phyloP scores from a whole-genome alignment of 2,888 invertebrate species.

The Villa cingulata region DNA sequence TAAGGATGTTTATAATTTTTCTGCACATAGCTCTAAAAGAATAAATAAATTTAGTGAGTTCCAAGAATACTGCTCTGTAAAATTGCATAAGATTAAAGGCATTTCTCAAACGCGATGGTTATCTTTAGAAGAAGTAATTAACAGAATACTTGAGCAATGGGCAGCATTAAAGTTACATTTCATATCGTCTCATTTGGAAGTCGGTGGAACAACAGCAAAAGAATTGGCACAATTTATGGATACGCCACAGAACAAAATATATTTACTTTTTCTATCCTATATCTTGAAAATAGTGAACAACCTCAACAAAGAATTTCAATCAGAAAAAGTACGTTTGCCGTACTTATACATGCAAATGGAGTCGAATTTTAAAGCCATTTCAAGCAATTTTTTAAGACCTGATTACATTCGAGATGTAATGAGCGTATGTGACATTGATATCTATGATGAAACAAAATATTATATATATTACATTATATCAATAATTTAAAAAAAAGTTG shows the following conservation, averaged over 20 bases:
- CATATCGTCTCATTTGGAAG: neutral
- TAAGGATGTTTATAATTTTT: conserved; percentile 17
- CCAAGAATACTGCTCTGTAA: conserved; percentile 17
- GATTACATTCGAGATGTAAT: no score
- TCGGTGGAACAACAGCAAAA: conserved; percentile 4
- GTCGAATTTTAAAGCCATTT: no score
- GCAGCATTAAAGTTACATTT: neutral
- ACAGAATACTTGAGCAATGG: conserved; percentile 6
- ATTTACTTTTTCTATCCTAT: conserved; percentile 11
- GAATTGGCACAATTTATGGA: conserved; percentile 9
- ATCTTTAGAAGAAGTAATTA: conserved; percentile 15
- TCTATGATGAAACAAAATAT: no score
- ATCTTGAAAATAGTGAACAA: conserved; percentile 12
- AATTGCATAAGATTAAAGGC: conserved; percentile 19
- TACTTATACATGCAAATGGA: conserved; percentile 9
- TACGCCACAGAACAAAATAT: conserved; percentile 6
- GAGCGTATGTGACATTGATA: no score
- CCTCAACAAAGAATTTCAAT: conserved; percentile 12
- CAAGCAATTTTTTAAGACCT: no score
- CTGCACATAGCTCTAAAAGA: conserved; percentile 20
- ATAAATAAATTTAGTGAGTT: conserved; percentile 16
- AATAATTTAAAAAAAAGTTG: no score
- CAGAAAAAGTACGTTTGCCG: conserved; percentile 10
- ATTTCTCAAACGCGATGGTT: conserved; percentile 17
- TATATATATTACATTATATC: no score